Evolutionary conservation across 2,113 vertebrate genomes (phyloP).

Genomic region (Todiramphus saurophagus): DNA sequence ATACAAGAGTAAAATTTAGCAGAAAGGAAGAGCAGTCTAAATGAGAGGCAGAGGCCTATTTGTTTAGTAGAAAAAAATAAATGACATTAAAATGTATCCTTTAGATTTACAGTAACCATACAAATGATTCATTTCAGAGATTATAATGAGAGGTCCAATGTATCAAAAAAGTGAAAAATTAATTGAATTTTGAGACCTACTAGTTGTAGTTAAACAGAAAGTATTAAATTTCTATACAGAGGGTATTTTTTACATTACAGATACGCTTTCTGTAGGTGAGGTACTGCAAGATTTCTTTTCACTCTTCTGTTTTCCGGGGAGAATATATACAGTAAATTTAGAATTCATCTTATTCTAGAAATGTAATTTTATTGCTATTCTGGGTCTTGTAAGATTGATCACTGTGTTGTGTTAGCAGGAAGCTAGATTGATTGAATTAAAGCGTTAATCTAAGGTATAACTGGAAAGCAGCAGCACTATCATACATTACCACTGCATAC

Average conservation of each 20-base stretch:
- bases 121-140: not conserved
- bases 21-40: not conserved
- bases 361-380: constrained; percentile 52
- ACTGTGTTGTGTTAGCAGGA: not conserved
- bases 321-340: constrained; percentile 3
- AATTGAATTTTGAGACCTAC: not conserved
- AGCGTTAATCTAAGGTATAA: constrained; percentile 40
- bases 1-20: not conserved
- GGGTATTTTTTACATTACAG: not conserved
- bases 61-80: not conserved
- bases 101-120: not conserved
- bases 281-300: constrained; percentile 9
- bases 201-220: not conserved
- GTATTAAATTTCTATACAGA: not conserved
- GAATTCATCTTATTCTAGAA: constrained; percentile 45
- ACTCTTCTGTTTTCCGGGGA: not conserved
- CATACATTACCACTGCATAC: constrained; percentile 13
- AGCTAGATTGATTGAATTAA: constrained; percentile 53
- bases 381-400: constrained; percentile 45
- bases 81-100: not conserved
- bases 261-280: not conserved
- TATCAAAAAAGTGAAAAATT: not conserved
- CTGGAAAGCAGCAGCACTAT: constrained; percentile 36
- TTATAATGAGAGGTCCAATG: not conserved
- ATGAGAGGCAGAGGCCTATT: not conserved